These are phyloP conservation scores for Megalops atlanticus DNA, from an alignment of 2,113 vertebrate genomes.

Conservation along the genomic window DNA sequence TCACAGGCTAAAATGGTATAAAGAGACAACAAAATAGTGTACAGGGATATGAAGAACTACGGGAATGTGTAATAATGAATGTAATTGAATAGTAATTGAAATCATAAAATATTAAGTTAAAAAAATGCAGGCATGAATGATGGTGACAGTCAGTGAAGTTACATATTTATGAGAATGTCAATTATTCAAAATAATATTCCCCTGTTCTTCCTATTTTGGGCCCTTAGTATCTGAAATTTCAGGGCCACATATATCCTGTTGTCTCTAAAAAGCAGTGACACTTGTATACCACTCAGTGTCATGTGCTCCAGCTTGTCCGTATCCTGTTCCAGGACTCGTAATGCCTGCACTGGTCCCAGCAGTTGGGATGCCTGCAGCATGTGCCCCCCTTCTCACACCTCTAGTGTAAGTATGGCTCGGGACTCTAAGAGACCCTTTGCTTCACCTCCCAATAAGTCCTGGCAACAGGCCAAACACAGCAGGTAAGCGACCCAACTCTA, in stretches of 20 bases:
- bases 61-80: not conserved
- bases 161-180: not conserved
- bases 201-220: not conserved
- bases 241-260: not conserved
- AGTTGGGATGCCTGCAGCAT: not conserved
- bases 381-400: not conserved
- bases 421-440: not conserved
- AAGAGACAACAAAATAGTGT: not conserved
- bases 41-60: not conserved
- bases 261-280: not conserved
- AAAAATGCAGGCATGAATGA: not conserved
- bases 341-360: not conserved
- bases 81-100: not conserved
- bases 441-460: not conserved
- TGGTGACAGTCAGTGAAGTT: not conserved
- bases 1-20: not conserved
- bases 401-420: conserved; percentile 5
- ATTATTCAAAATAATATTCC: not conserved
- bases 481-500: conserved; percentile 15
- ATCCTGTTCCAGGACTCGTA: not conserved
- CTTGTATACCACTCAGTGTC: not conserved
- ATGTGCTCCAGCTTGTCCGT: not conserved
- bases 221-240: not conserved
- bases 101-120: not conserved
- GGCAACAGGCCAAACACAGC: conserved; percentile 11